These are phyloP conservation scores for Venturia canescens DNA, from an alignment of 1,140 invertebrate species.

Conservation along the genomic window DNA sequence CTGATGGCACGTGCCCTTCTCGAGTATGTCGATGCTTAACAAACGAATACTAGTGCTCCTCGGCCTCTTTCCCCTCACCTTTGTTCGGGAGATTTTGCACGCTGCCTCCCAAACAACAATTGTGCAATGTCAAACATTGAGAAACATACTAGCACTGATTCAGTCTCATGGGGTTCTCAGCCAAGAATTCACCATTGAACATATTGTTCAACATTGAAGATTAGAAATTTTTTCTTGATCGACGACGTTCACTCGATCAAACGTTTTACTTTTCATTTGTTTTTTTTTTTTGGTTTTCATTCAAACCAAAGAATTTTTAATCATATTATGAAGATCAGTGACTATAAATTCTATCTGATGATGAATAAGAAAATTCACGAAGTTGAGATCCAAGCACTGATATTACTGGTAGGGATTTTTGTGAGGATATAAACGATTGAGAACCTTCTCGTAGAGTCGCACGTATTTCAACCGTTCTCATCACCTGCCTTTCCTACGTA, in stretches of 20 bases:
- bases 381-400: too few relatives aligned
- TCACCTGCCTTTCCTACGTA: slow-evolving; percentile 73
- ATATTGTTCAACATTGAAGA: too few relatives aligned
- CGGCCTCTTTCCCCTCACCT: background rate
- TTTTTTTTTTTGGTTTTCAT: background rate
- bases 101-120: slow-evolving; percentile 59
- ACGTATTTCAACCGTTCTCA: slow-evolving; percentile 76
- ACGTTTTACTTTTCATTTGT: background rate
- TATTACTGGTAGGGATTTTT: background rate
- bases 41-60: slow-evolving; percentile 23
- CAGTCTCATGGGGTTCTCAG: slow-evolving; percentile 63
- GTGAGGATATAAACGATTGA: slow-evolving; percentile 56
- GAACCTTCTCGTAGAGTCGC: slow-evolving; percentile 72
- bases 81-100: slow-evolving; percentile 57
- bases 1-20: slow-evolving; percentile 74
- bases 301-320: background rate
- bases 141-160: slow-evolving; percentile 31
- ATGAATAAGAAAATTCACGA: too few relatives aligned
- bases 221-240: too few relatives aligned
- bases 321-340: too few relatives aligned
- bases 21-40: slow-evolving; percentile 57
- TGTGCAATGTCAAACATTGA: slow-evolving; percentile 57
- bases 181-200: too few relatives aligned
- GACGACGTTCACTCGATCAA: too few relatives aligned
- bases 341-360: too few relatives aligned